Evolutionary conservation across 2,888 invertebrate genomes (phyloP).

Genomic region (Drosophila anomelani): DNA sequence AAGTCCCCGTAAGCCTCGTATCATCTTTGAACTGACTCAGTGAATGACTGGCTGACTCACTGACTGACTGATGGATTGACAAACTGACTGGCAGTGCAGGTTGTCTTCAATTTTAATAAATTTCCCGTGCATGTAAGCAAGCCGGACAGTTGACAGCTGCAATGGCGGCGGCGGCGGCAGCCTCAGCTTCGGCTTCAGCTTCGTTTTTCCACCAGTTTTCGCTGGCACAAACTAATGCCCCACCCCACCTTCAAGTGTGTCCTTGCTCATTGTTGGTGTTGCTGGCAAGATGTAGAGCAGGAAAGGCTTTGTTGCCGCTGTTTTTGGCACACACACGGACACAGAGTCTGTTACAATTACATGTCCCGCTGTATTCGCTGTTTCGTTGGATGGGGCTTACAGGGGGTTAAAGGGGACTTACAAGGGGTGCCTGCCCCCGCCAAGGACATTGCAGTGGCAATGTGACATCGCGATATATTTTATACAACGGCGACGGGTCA

Average conservation of each 20-base stretch:
- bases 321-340: slow-evolving; percentile 43
- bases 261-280: slow-evolving; percentile 18
- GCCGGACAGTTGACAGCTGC: slow-evolving; percentile 73
- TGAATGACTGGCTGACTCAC: slow-evolving; percentile 17
- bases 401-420: not conserved
- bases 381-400: not conserved
- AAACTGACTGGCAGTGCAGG: slow-evolving; percentile 53
- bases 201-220: slow-evolving; percentile 28
- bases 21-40: slow-evolving; percentile 5
- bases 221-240: not conserved
- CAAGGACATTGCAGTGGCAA: slow-evolving; percentile 68
- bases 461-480: slow-evolving; percentile 42
- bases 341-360: slow-evolving; percentile 45
- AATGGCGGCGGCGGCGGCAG: slow-evolving; percentile 50
- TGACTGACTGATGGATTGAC: slow-evolving; percentile 48
- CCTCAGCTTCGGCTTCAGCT: slow-evolving; percentile 46
- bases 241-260: slow-evolving; percentile 1
- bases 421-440: slow-evolving; percentile 41
- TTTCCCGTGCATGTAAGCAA: slow-evolving; percentile 66
- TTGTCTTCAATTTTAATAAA: slow-evolving; percentile 72
- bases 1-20: slow-evolving; percentile 2
- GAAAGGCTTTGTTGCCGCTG: slow-evolving; percentile 53
- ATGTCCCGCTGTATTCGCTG: slow-evolving; percentile 27
- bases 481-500: slow-evolving; percentile 31
- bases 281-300: not conserved